Evolutionary conservation across 2,888 invertebrate species (phyloP).

Genomic region (Microctonus brassicae): DNA sequence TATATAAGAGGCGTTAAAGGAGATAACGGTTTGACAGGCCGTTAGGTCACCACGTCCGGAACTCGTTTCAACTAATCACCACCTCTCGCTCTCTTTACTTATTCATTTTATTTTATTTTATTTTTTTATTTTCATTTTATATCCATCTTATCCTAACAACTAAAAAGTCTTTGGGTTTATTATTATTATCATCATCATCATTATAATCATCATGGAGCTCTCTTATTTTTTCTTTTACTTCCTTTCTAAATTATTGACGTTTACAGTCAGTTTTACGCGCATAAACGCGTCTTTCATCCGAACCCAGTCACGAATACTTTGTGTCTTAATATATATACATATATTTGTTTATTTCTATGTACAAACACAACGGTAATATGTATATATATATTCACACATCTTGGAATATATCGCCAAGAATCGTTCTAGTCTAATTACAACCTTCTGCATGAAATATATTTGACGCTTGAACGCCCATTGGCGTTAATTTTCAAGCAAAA

Average conservation of each 20-base stretch:
- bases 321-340: not conserved
- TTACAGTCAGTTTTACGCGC: constrained; percentile 16
- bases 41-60: constrained; percentile 49
- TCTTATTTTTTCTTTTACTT: not conserved
- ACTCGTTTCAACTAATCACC: constrained; percentile 48
- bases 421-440: constrained; percentile 23
- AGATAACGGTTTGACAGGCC: constrained; percentile 50
- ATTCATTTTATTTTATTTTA: constrained; percentile 1
- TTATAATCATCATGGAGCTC: not conserved
- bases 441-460: constrained; percentile 10
- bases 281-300: not conserved
- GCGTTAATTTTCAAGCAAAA: constrained; percentile 9
- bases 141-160: constrained; percentile 14
- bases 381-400: not conserved
- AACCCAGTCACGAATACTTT: not conserved
- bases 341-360: no score
- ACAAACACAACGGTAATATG: not conserved
- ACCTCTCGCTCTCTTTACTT: constrained; percentile 32
- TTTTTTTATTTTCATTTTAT: constrained; percentile 1
- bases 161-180: constrained; percentile 19
- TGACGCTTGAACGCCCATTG: constrained; percentile 22
- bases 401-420: not conserved
- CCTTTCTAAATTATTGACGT: not conserved
- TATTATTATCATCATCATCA: constrained; percentile 17
- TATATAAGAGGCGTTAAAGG: constrained; percentile 45